These are phyloP conservation scores for Parthenolecanium corni DNA, from an alignment of 2,888 invertebrate genomes.

Conservation along the genomic window DNA sequence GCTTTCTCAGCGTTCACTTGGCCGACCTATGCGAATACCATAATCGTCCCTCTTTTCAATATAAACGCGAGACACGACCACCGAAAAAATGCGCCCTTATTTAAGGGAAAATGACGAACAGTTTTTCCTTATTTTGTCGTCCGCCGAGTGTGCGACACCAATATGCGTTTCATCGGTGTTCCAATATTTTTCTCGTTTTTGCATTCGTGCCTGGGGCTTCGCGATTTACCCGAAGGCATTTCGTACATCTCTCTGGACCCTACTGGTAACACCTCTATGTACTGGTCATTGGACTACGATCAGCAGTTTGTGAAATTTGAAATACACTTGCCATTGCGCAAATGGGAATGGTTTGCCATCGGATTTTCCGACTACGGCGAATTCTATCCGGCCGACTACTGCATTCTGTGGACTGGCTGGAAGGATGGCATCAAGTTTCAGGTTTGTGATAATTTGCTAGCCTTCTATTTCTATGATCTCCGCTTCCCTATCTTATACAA, in stretches of 20 bases:
- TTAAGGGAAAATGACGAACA: not conserved
- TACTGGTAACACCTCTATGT: slow-evolving; percentile 38
- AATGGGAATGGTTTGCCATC: slow-evolving; percentile 59
- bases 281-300: slow-evolving; percentile 44
- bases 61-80: not conserved
- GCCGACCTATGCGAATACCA: not conserved
- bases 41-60: not conserved
- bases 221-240: slow-evolving; percentile 32
- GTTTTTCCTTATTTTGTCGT: too few species aligned
- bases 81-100: not conserved
- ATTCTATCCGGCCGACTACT: slow-evolving; percentile 62
- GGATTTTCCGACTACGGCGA: slow-evolving; percentile 78
- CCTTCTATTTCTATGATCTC: too few species aligned
- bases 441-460: too few species aligned
- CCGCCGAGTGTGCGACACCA: too few species aligned
- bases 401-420: slow-evolving; percentile 65
- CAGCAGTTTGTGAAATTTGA: slow-evolving; percentile 42
- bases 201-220: not conserved
- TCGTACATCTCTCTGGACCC: slow-evolving; percentile 40
- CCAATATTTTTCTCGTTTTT: not conserved
- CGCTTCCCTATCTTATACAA: too few species aligned
- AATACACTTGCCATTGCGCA: slow-evolving; percentile 38
- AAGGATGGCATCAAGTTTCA: slow-evolving; percentile 47
- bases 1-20: not conserved
- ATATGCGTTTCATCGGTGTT: too few species aligned